phyloP scores from a whole-genome alignment of 2,113 vertebrate species.

The Steatornis caripensis region DNA sequence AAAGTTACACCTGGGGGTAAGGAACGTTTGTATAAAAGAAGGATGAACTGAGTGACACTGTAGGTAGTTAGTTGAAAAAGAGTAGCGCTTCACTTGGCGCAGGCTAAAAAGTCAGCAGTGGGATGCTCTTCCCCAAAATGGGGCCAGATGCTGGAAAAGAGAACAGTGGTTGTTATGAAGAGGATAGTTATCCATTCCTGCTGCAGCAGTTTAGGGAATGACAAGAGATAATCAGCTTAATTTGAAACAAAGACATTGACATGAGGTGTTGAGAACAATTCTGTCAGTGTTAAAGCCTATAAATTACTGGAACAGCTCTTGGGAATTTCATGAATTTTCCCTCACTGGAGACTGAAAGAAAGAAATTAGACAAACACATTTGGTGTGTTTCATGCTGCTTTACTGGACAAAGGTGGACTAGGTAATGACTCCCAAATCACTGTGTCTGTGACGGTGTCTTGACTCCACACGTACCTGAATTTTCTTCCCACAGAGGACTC shows the following conservation, averaged over 20 bases:
- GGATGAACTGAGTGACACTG: background rate
- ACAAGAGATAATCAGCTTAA: background rate
- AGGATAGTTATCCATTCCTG: background rate
- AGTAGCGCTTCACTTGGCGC: background rate
- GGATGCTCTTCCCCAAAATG: background rate
- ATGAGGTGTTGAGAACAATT: background rate
- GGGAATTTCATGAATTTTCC: background rate
- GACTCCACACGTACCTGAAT: conserved; percentile 50
- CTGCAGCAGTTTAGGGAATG: background rate
- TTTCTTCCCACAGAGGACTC: conserved; percentile 79
- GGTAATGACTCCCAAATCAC: background rate
- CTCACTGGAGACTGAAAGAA: background rate
- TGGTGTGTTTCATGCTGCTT: background rate
- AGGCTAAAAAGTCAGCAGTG: background rate
- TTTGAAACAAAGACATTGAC: background rate
- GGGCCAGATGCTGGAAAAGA: background rate
- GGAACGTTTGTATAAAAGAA: background rate
- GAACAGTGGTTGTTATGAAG: background rate
- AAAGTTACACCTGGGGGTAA: background rate
- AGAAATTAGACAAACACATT: background rate
- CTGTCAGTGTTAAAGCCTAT: background rate
- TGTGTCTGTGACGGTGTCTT: background rate
- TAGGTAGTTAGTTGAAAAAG: background rate
- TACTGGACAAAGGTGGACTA: background rate
- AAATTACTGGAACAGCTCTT: background rate